Base-by-base conservation (phyloP, 2,888 invertebrate genomes). In the Tetragnatha montana region DNA sequence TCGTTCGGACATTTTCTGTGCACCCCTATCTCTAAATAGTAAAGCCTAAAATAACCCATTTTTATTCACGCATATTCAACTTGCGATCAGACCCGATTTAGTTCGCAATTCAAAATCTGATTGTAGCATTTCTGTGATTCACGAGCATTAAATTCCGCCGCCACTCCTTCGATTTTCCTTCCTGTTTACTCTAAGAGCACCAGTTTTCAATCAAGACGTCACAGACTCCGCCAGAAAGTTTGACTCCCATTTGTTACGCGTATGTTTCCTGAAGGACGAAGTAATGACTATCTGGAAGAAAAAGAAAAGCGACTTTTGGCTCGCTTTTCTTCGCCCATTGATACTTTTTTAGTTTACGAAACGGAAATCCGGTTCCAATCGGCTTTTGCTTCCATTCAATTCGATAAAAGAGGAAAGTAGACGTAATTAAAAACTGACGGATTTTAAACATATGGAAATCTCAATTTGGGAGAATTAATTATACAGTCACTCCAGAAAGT, bases 261-360 rank as follows among this genome's bases (percentile, higher is more conserved):
- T 8, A 60, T 22, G 78, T 78, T 51, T 78, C 12, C 50, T 22
- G 78, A 78, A 78, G 78, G 78, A 78, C 78, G 78, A 78, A 78
- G 51, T 60, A 60, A 60, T 60, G 60, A 60, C 60, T 60, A 60
- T 60, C 60, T 60, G 12, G 17, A 60, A 8, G 60, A 60, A 60
- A 10, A 60, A 14, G 60, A 60, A 60, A 60, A 60, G 14, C 12
- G 17, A 17, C 60, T 60, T 14, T 60, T 60, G 60, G 60, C 60
- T 60, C 7, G 60, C 17, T 60, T 17, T 60, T 17, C 60, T 8
- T 60, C 60, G 60, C 60, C 60, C 60, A 17, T 17, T 60, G 60
- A 60, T 60, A 60, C 60, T 60, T 60, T 60, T 60, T 17, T 10
- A 60, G 17, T 10, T 60, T 60, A 60, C 14, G 60, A 60, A 60